Conservation (phyloP, 2,797 vertebrate genomes). For the Paratrypauchen microcephalus region DNA sequence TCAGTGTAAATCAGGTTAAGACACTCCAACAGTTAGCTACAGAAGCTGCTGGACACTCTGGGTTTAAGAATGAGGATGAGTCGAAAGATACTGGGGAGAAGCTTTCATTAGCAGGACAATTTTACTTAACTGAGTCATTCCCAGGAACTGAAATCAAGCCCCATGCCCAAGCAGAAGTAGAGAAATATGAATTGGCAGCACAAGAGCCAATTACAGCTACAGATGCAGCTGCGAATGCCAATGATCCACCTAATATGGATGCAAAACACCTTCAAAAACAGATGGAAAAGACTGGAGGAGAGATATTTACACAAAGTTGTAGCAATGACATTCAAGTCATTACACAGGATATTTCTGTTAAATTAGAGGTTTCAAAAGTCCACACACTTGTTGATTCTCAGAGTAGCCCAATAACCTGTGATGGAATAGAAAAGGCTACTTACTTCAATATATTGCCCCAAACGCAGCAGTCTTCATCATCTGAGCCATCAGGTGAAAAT, state of each 20-base stretch:
- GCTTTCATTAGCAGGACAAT: conserved; percentile 15
- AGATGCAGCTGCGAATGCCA: conserved; percentile 8
- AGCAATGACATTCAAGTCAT: conserved; percentile 19
- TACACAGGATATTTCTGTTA: not conserved
- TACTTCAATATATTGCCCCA: not conserved
- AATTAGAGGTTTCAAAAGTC: conserved; percentile 1
- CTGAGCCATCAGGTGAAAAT: conserved; percentile 7
- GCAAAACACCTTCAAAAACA: conserved; percentile 7
- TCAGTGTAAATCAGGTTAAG: conserved; percentile 31
- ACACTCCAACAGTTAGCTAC: conserved; percentile 6
- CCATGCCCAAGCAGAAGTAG: conserved; percentile 26
- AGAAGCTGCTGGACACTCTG: conserved; percentile 15
- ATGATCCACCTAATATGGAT: not conserved
- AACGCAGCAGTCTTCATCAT: conserved; percentile 2
- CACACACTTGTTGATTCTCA: not conserved
- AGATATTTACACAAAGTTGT: not conserved
- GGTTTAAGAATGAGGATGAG: conserved; percentile 8
- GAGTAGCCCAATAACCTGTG: not conserved
- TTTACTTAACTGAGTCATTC: conserved; percentile 29
- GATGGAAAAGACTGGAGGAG: conserved; percentile 21
- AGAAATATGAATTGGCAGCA: conserved; percentile 5
- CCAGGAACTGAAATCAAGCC: conserved; percentile 23
- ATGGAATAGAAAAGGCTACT: conserved; percentile 16
- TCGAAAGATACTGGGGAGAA: conserved; percentile 1
- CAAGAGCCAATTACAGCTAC: not conserved